Conservation (phyloP, 2,113 vertebrate species). For the Coryphaenoides rupestris region DNA sequence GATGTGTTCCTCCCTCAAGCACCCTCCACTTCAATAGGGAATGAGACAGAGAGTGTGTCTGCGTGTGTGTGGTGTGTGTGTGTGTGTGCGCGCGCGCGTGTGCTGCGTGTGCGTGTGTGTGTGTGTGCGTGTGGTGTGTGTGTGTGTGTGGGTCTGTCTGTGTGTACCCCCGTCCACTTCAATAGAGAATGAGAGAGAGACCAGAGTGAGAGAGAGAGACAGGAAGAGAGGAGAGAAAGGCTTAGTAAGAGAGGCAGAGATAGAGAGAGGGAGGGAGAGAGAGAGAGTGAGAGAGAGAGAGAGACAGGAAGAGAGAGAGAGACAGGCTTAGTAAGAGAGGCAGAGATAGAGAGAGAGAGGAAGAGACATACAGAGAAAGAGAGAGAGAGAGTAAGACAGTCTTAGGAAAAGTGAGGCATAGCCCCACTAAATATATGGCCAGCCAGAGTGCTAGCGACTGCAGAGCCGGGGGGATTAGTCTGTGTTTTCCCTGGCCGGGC, state of each 20-base stretch:
- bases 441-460: constrained; percentile 11
- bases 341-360: background rate
- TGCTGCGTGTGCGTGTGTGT: no score
- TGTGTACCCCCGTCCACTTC: no score
- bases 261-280: background rate
- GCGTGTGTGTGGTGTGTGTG: no score
- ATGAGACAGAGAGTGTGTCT: no score
- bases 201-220: background rate
- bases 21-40: background rate
- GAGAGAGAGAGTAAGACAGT: background rate
- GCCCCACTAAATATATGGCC: background rate
- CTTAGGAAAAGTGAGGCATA: background rate
- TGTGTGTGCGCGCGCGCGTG: no score
- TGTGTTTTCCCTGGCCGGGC: background rate
- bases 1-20: constrained; percentile 1
- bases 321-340: background rate
- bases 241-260: background rate
- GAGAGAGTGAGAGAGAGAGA: background rate
- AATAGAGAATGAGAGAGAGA: background rate
- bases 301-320: background rate
- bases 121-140: no score
- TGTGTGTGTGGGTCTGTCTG: no score
- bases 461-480: constrained; percentile 9
- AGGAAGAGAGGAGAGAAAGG: background rate
- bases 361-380: constrained; percentile 3